Evolutionary conservation across 2,797 vertebrate genomes (phyloP), one percentile per base, ranked within the genome.

Genomic region (Sebastiscus tertius): DNA sequence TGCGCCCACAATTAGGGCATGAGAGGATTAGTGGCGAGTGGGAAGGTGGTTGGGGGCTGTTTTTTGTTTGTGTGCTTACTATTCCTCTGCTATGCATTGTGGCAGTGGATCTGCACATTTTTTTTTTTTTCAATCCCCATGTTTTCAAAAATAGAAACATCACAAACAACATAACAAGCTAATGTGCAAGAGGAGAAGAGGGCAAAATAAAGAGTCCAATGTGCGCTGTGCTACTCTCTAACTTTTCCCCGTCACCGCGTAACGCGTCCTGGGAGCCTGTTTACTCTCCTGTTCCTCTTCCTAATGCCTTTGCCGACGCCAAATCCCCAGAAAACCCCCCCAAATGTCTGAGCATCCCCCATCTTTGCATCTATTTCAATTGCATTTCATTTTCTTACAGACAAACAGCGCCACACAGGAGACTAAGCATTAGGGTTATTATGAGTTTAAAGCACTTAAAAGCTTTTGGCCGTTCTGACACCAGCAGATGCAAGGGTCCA

Each of bases 381-480:
- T 87, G 77, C 81, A 83, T 89, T 94, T 89, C 12, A 88, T 89
- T 90, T 89, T 88, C 79, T 62, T 79, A 59, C 75, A 80, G 80
- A 87, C 88, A 88, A 88, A 86, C 83, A 81, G 49, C 8, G 49
- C 49, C 62, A 24, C 93, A 91, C 81, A 79, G 65, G 79, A 85
- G 84, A 78, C 83, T 81, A 62, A 87, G 87, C 88, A 92, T 91
- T 87, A 85, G 81, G 85, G 89, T 90, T 93, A 89, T 89, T 85
- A 93, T 88, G 90, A 90, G 86, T 94, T 91, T 88, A 93, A 90
- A 91, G 93, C 91, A 91, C 92, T 94, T 94, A 91, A 94, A 93
- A 92, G 91, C 92, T 91, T 92, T 91, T 83, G 91, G 89, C 84
- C 82, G n/a, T 86, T 82, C 88, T 88, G 91, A 91, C 91, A 92